Conservation (phyloP, 37 sponge, comb jelly and placozoan species). For the Spongilla lacustris region DNA sequence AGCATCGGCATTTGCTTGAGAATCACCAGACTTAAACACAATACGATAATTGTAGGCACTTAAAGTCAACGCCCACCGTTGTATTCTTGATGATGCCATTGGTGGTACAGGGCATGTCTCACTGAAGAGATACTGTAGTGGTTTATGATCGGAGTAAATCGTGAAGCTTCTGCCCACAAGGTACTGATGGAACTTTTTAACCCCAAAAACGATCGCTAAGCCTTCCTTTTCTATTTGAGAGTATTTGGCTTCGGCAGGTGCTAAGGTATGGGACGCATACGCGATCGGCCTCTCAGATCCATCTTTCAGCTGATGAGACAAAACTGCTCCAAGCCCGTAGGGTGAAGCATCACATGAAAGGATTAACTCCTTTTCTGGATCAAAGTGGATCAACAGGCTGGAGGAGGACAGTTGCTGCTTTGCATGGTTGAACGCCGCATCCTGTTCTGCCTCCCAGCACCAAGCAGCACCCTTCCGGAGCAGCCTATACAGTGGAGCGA, state of each 20-base stretch:
- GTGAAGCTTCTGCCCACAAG: conserved; percentile 3
- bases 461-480: background rate
- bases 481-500: background rate
- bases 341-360: conserved; percentile 37
- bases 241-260: conserved; percentile 12
- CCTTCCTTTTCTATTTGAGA: conserved; percentile 36
- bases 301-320: conserved; percentile 18
- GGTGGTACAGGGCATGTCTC: background rate
- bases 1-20: conserved; percentile 28
- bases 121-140: conserved; percentile 17
- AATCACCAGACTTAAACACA: conserved; percentile 8
- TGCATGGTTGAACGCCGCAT: background rate
- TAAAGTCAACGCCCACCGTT: conserved; percentile 34
- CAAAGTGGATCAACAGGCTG: conserved; percentile 14
- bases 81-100: conserved; percentile 39
- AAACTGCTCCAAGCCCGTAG: conserved; percentile 44
- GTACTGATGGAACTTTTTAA: conserved; percentile 31
- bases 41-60: conserved; percentile 39
- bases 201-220: conserved; percentile 32
- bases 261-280: conserved; percentile 16
- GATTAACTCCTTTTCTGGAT: background rate
- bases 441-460: background rate
- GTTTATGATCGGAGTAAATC: conserved; percentile 43
- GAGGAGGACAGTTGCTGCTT: conserved; percentile 3
- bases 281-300: conserved; percentile 18